Conservation (phyloP, 2,797 vertebrate species). For the Lithobates pipiens region DNA sequence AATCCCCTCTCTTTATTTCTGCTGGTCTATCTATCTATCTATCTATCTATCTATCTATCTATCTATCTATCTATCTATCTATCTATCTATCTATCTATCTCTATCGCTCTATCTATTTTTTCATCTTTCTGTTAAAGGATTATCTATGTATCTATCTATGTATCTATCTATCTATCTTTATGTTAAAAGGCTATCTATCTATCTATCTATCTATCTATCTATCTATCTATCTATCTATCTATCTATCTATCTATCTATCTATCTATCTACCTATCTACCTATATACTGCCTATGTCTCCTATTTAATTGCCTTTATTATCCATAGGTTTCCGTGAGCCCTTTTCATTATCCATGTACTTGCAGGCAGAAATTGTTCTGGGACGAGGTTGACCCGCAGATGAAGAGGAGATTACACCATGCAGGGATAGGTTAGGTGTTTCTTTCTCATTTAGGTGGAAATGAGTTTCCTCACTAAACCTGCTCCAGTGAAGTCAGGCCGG, state of each 20-base stretch:
- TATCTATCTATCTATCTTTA: background rate
- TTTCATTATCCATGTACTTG: background rate
- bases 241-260: constrained; percentile 15
- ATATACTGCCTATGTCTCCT: background rate
- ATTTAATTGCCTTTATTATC: background rate
- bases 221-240: constrained; percentile 11
- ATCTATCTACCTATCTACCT: background rate
- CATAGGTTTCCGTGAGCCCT: background rate
- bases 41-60: constrained; percentile 10
- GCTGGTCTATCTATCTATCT: constrained; percentile 2
- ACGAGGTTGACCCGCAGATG: background rate
- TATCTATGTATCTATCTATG: background rate
- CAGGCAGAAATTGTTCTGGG: background rate
- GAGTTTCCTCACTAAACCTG: background rate
- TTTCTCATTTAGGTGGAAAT: background rate
- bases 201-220: constrained; percentile 18
- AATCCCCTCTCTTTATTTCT: background rate
- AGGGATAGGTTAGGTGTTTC: background rate
- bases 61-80: constrained; percentile 24
- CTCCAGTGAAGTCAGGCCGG: background rate
- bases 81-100: constrained; percentile 20
- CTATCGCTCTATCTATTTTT: constrained; percentile 17
- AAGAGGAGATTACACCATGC: background rate
- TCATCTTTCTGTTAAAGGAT: background rate
- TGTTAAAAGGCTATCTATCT: background rate